Conservation (phyloP, 2,888 invertebrate species). For the Cheilosia grossa region DNA sequence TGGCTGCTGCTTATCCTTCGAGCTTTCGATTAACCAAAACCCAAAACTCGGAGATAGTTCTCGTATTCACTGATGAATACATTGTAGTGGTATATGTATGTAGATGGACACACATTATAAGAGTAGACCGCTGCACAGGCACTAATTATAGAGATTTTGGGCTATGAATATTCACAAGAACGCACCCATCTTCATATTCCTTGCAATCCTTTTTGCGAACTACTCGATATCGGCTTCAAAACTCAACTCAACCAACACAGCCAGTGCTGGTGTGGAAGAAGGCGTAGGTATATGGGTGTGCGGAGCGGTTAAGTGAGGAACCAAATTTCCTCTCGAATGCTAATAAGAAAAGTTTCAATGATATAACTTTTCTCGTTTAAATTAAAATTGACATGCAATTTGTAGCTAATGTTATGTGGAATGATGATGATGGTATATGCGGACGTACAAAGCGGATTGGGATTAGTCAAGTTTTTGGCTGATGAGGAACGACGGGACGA, state of each 20-base stretch:
- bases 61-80: background rate
- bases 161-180: slow-evolving; percentile 73
- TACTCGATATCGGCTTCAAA: slow-evolving; percentile 70
- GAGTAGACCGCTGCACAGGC: slow-evolving; percentile 38
- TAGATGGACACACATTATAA: background rate
- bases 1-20: slow-evolving; percentile 24
- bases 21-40: slow-evolving; percentile 65
- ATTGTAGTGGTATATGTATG: slow-evolving; percentile 1
- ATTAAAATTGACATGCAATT: slow-evolving; percentile 75
- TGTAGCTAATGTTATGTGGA: slow-evolving; percentile 74
- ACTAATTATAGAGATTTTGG: slow-evolving; percentile 72
- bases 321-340: slow-evolving; percentile 73
- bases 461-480: slow-evolving; percentile 63
- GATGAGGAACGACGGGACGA: slow-evolving; percentile 30
- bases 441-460: slow-evolving; percentile 65
- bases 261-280: slow-evolving; percentile 6
- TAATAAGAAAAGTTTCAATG: slow-evolving; percentile 75
- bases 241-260: slow-evolving; percentile 32
- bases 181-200: slow-evolving; percentile 60
- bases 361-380: slow-evolving; percentile 75
- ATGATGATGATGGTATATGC: slow-evolving; percentile 61
- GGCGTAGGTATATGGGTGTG: background rate
- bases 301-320: slow-evolving; percentile 19
- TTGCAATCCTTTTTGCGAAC: slow-evolving; percentile 63
- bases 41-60: slow-evolving; percentile 37